Evolutionary conservation across 2,797 vertebrate genomes (phyloP).

Genomic region (Phrynocephalus forsythii): DNA sequence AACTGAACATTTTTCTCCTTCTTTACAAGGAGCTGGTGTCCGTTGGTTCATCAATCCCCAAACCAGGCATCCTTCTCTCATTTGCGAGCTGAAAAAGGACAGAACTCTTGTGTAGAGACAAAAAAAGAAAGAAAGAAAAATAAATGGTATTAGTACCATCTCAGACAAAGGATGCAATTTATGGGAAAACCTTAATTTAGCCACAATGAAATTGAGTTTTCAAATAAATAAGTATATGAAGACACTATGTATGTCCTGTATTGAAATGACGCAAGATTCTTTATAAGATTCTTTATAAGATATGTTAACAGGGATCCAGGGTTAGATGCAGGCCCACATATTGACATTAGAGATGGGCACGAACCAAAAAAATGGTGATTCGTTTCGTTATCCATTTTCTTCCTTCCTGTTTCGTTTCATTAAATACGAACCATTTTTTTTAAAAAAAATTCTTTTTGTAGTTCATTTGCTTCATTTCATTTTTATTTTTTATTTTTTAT

Average conservation of each 20-base stretch:
- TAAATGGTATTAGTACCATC: background rate
- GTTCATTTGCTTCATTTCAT: no score
- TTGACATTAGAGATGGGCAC: no score
- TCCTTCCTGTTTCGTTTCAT: no score
- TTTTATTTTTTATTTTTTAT: no score
- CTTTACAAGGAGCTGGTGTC: background rate
- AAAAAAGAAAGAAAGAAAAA: background rate
- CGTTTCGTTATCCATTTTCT: no score
- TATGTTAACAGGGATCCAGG: background rate
- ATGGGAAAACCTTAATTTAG: constrained; percentile 24
- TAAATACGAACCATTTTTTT: no score
- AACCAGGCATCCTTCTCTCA: background rate
- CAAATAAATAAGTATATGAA: constrained; percentile 23
- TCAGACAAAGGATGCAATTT: background rate
- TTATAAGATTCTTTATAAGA: no score
- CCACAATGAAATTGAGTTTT: constrained; percentile 31
- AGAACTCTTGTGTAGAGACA: background rate
- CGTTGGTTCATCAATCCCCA: constrained; percentile 16
- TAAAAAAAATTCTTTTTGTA: no score
- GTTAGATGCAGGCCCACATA: background rate
- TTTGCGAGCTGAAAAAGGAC: constrained; percentile 27
- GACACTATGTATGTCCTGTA: background rate
- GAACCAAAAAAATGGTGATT: no score
- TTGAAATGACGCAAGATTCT: background rate
- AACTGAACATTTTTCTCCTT: background rate